Evolutionary conservation across 2,797 vertebrate species (phyloP), one percentile per base, ranked within the genome.

Genomic region (Neosilurus mollespiculum): DNA sequence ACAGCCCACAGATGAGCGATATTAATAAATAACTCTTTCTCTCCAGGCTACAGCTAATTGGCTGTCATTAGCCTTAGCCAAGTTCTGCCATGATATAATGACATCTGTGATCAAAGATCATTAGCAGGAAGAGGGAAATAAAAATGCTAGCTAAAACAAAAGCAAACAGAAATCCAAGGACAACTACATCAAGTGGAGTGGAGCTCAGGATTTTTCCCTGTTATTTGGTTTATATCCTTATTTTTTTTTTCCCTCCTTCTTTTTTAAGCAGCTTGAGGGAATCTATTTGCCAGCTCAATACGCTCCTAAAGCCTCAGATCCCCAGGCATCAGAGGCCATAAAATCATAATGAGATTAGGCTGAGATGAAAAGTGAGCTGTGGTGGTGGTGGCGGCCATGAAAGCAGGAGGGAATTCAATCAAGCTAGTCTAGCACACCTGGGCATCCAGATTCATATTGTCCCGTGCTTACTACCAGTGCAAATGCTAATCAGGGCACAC

Each of bases 291-390:
- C 79, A 82, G 83, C 83, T 84, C 77, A 4, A 61, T 53, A 67
- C 51, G 2, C 84, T 87, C 66, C 81, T 82, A 81, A 87, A 85
- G 87, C 86, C 59, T 85, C 72, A 56, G 72, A 87, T 87, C 84
- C 85, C 86, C 59, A 69, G 81, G 85, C 78, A 59, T 77, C 85
- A 66, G 77, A 87, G 84, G 86, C 88, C 89, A 90, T 90, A 89
- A 90, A 90, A 88, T 87, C 88, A 86, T 88, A 90, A 90, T 90
- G 89, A 88, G 88, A 89, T 90, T 89, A 90, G 87, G 85, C 84
- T 82, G 80, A 83, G 86, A 89, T 90, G 90, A 90, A 88, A 89
- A 88, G 89, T 87, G 88, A 88, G 85, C 88, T 71, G 78, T 70
- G 76, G 83, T 84, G 83, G 81, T 84, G 83, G 81, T 66, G 70